Evolutionary conservation across 2,113 vertebrate species (phyloP).

Genomic region (Urocolius indicus): DNA sequence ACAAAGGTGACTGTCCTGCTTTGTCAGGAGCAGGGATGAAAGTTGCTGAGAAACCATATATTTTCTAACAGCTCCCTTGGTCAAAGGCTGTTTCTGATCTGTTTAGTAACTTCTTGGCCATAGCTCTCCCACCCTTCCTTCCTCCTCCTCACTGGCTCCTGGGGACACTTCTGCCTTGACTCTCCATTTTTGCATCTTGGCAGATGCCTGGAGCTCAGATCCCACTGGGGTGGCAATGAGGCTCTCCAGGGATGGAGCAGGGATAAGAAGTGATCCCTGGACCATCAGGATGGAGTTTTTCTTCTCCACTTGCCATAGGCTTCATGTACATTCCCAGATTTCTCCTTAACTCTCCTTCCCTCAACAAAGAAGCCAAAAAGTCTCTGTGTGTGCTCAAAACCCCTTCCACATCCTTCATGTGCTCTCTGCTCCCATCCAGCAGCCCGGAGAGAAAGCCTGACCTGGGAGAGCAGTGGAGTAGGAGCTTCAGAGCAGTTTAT

Average conservation of each 20-base stretch:
- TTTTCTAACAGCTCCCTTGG: neutral
- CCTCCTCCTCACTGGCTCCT: neutral
- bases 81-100: neutral
- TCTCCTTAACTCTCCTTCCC: neutral
- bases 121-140: neutral
- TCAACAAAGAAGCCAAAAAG: neutral
- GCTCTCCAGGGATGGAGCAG: neutral
- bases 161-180: neutral
- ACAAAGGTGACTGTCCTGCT: neutral
- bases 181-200: neutral
- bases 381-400: fast-evolving
- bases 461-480: neutral
- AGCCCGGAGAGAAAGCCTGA: neutral
- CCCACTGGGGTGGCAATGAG: neutral
- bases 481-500: neutral
- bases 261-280: fast-evolving
- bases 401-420: neutral
- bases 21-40: neutral
- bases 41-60: fast-evolving
- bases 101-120: neutral
- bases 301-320: neutral
- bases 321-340: neutral
- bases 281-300: neutral
- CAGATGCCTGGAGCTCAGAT: neutral
- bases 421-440: neutral